Conservation (phyloP, 2,113 vertebrate genomes). For the Carollia perspicillata region DNA sequence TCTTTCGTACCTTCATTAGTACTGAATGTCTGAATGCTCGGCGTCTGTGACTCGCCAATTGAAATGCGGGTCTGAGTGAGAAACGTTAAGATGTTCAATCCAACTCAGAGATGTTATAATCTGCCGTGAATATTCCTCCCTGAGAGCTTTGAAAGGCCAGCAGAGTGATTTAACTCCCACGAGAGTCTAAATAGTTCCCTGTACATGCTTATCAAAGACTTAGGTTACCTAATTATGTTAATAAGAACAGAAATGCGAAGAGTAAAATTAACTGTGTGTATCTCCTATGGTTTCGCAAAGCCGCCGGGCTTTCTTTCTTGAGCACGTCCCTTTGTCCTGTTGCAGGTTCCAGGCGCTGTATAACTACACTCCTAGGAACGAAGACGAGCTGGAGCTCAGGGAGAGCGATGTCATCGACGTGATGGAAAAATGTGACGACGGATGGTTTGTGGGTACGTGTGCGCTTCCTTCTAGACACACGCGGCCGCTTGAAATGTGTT, state of each 20-base stretch:
- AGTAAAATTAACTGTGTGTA: background rate
- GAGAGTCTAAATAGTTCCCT: background rate
- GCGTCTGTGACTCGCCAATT: background rate
- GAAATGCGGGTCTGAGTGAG: background rate
- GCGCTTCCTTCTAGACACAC: background rate
- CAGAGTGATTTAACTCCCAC: background rate
- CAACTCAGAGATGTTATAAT: background rate
- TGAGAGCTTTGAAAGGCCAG: background rate
- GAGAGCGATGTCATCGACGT: constrained; percentile 97
- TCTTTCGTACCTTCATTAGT: background rate
- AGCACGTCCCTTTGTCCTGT: constrained; percentile 78
- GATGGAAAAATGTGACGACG: constrained; percentile 98
- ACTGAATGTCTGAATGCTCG: background rate
- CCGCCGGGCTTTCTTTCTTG: constrained; percentile 64
- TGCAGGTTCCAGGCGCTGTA: constrained; percentile 96
- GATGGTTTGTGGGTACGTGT: constrained; percentile 98
- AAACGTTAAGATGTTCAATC: background rate
- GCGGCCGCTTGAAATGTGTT: background rate
- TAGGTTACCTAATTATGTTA: background rate
- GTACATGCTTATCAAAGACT: background rate
- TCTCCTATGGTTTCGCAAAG: constrained; percentile 49
- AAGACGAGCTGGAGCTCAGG: constrained; percentile 97
- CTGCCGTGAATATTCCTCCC: background rate
- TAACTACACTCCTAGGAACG: constrained; percentile 96
- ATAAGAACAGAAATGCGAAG: background rate